A percentile compares a stretch with the other conserved stretches of the same genome.
phyloP scores from a whole-genome alignment of 2,797 vertebrate species.

The Enteromius viviparus region DNA sequence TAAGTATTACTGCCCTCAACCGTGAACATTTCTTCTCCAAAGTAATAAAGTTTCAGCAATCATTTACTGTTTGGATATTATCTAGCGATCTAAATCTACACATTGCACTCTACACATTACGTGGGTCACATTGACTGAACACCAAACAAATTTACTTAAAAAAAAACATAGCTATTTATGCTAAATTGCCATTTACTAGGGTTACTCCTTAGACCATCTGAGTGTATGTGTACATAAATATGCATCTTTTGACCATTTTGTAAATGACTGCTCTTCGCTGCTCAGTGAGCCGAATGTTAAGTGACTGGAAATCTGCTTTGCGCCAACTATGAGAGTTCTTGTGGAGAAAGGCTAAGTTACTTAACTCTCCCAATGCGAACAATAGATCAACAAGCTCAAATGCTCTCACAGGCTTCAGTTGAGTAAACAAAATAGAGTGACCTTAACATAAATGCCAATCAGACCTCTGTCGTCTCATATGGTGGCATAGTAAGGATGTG shows the following conservation, averaged over 20 bases:
- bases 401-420: slow-evolving; percentile 23
- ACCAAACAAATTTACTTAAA: slow-evolving; percentile 23
- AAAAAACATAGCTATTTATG: slow-evolving; percentile 36
- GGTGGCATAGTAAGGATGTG: background rate
- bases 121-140: slow-evolving; percentile 13
- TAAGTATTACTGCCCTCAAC: slow-evolving; percentile 1
- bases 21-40: background rate
- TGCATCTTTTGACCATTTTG: slow-evolving; percentile 42
- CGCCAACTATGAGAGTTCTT: slow-evolving; percentile 12
- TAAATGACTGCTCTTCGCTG: background rate
- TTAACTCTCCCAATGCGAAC: slow-evolving; percentile 39
- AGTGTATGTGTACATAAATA: slow-evolving; percentile 15
- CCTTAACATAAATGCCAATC: slow-evolving; percentile 55
- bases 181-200: slow-evolving; percentile 20
- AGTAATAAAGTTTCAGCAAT: slow-evolving; percentile 21
- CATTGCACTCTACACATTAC: slow-evolving; percentile 16
- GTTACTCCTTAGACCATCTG: slow-evolving; percentile 29
- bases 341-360: slow-evolving; percentile 42
- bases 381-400: slow-evolving; percentile 42
- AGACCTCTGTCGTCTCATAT: slow-evolving; percentile 32
- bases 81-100: background rate
- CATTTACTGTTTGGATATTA: slow-evolving; percentile 2
- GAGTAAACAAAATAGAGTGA: slow-evolving; percentile 48
- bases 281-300: slow-evolving; percentile 44
- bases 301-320: slow-evolving; percentile 40